phyloP scores from a whole-genome alignment of 1,140 invertebrate genomes.

The Tribolium castaneum region DNA sequence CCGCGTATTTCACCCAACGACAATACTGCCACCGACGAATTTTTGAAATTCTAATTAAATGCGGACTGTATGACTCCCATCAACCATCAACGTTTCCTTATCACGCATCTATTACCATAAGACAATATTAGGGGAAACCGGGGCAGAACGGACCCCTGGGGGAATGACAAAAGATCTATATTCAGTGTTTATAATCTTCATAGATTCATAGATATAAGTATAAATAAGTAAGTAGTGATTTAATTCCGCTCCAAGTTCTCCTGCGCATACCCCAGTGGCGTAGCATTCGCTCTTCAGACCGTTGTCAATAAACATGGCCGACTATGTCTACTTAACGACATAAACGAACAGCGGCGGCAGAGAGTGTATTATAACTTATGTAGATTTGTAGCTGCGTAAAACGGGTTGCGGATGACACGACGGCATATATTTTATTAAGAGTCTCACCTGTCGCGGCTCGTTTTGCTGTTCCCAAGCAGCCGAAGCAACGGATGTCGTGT shows the following conservation, averaged over 20 bases:
- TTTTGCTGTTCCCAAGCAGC: conserved; percentile 59
- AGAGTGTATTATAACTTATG: conserved; percentile 25
- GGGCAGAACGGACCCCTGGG: too few relatives aligned
- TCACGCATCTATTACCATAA: background rate
- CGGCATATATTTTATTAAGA: conserved; percentile 59
- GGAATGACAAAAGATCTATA: too few relatives aligned
- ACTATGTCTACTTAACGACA: background rate
- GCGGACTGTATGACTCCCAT: background rate
- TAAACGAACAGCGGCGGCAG: background rate
- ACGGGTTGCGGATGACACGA: conserved; percentile 54
- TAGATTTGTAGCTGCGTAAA: conserved; percentile 51
- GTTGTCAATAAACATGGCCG: conserved; percentile 9
- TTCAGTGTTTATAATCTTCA: too few relatives aligned
- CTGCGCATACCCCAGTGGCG: background rate
- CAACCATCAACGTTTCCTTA: background rate
- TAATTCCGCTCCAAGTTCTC: too few relatives aligned
- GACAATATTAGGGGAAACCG: background rate
- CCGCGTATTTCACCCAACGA: conserved; percentile 8
- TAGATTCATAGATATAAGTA: too few relatives aligned
- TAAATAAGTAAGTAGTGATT: too few relatives aligned
- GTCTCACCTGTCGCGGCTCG: conserved; percentile 59
- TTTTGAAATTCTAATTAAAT: conserved; percentile 30
- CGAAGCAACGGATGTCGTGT: conserved; percentile 59
- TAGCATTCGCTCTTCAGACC: background rate
- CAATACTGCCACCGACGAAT: conserved; percentile 1